Conservation (phyloP, 2,113 vertebrate genomes). For the Ondatra zibethicus region DNA sequence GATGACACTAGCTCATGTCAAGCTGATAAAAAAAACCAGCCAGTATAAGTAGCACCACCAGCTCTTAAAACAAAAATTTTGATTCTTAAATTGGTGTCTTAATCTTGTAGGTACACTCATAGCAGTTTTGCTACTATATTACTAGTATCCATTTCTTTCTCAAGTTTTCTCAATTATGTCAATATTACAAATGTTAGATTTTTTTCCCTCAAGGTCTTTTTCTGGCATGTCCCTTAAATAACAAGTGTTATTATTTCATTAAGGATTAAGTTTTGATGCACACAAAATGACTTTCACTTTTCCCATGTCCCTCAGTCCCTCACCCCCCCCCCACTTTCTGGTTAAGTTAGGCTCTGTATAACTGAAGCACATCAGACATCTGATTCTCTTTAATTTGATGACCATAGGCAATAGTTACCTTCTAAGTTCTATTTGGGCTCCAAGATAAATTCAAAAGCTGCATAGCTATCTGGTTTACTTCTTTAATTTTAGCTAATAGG, state of each 20-base stretch:
- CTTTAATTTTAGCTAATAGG: not conserved
- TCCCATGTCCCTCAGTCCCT: not conserved
- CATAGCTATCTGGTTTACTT: not conserved
- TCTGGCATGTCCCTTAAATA: not conserved
- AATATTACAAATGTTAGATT: not conserved
- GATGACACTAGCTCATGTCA: not conserved
- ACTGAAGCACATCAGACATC: not conserved
- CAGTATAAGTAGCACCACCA: not conserved
- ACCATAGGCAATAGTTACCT: not conserved
- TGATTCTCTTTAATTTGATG: not conserved
- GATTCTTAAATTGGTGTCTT: not conserved
- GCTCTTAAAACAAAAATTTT: not conserved
- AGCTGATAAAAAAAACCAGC: not conserved
- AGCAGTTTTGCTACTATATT: not conserved
- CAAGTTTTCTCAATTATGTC: not conserved
- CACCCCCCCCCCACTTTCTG: no score
- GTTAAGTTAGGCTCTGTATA: not conserved
- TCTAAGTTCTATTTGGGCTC: not conserved
- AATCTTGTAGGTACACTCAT: not conserved
- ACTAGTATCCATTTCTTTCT: not conserved
- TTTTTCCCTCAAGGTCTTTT: not conserved
- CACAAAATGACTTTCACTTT: not conserved
- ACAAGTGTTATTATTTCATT: not conserved
- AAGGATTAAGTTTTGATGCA: not conserved
- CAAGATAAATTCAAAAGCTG: not conserved